Base-by-base conservation (phyloP, 2,888 invertebrate species). In the Melolontha melolontha region DNA sequence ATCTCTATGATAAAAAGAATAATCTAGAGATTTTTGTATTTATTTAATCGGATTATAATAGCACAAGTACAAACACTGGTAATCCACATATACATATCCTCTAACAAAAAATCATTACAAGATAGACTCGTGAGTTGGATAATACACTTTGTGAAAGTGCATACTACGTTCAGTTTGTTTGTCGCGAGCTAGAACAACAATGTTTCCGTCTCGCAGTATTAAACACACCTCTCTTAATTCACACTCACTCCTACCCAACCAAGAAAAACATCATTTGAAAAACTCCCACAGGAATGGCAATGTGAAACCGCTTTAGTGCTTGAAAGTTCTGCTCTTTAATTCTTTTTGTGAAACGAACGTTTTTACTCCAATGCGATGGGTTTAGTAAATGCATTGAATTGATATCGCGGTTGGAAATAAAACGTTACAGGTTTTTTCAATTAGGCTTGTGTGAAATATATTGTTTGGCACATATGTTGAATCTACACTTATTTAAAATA, bases 261-360 rank as follows among this genome's bases (percentile, higher is more conserved):
- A 40, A 22, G 40, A 17, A 54, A 54, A 54, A 16, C 40, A 17
- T 16, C 12, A 17, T 40, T 54, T 40, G 17, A 17, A 54, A 40
- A 39, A 39, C 51, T 40, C 17, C 40, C 10, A 17, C 14, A 40
- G 54, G 54, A 17, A 14, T 40, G 16, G 11, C 22, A 4, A 54
- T 52, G 51, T 10, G 51, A 52, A 40, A 40, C 54, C 40, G 40
- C 17, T 40, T 40, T 40, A 16, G 40, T 39, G 16, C 39, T 7
- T 10, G 52, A 40, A 54, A 54, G 40, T 54, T 54, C 17, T 54
- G 17, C 40, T 54, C 54, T 39, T 40, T 54, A 54, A 54, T 54
- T 40, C 54, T 40, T 16, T 39, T 16, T 16, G 16, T 40, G 16
- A 17, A 54, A 2, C 27, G 34, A 50, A 50, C 11, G 54, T 54